Percentiles rank a stretch among this genome's conserved stretches.
These are phyloP conservation scores for Zaprionus tsacasi DNA, from an alignment of 1,140 invertebrate genomes.

Conservation along the genomic window DNA sequence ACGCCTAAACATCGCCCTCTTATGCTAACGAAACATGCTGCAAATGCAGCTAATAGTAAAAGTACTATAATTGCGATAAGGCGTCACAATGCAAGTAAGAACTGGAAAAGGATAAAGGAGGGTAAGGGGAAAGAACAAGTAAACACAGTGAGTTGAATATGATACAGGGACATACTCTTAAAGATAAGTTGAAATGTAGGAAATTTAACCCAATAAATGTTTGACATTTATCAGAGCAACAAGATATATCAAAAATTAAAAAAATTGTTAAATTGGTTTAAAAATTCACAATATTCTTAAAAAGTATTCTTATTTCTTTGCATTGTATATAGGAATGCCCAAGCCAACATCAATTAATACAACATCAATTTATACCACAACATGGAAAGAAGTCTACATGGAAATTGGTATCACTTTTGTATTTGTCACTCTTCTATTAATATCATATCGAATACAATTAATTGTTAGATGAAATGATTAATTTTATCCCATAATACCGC, in stretches of 20 bases:
- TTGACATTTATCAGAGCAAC: too few species aligned
- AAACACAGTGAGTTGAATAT: neutral
- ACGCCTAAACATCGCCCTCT: slow-evolving; percentile 53
- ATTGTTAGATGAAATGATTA: slow-evolving; percentile 6
- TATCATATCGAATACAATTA: slow-evolving; percentile 15
- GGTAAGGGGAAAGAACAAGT: neutral
- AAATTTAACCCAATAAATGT: too few species aligned
- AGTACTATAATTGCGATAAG: slow-evolving; percentile 3
- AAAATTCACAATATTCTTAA: too few species aligned
- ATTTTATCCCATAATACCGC: neutral
- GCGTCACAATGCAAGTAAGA: neutral
- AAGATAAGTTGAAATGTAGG: too few species aligned
- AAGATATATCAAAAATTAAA: too few species aligned
- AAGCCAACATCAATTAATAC: too few species aligned
- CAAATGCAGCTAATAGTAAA: slow-evolving; percentile 16
- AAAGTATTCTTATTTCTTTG: too few species aligned
- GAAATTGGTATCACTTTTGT: neutral
- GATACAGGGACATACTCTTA: neutral
- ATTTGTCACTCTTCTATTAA: neutral
- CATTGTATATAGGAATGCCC: too few species aligned
- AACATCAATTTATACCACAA: neutral
- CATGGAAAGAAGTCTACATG: neutral
- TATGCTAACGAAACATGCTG: slow-evolving; percentile 61
- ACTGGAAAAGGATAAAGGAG: neutral
- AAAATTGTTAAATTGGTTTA: too few species aligned